Base-by-base conservation (phyloP, 2,888 invertebrate genomes). In the Brassicogethes aeneus region DNA sequence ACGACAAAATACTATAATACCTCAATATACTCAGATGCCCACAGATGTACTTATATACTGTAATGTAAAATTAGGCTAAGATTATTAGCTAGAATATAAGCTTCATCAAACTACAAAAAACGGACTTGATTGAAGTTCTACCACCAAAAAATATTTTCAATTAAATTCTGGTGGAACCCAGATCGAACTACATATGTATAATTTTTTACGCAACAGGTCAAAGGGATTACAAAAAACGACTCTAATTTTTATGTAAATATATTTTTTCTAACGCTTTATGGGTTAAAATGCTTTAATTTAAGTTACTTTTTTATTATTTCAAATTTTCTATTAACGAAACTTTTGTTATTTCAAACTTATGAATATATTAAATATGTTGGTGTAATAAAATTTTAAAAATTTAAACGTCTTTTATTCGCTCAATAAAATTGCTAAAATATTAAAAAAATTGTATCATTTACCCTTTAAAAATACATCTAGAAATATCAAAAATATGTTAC, bases 31-130 rank as follows among this genome's bases (percentile, higher is more conserved):
- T 67, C 66, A 65, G 60, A 60, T 50, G 64, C 60, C 64, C 64
- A 66, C 65, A 68, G 65, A 68, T 69, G 69, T 69, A 69, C 69
- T 69, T 69, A 69, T 69, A 68, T 65, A n/a, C n/a, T 66, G 63
- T 68, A 66, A 65, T 61, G 64, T 67, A 65, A 60, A 7, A 23
- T 54, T 66, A 66, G 64, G 56, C 55, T 62, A 62, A 63, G 59
- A 57, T 56, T 46, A 57, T 43, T 62, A 61, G 60, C 59, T 60
- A 61, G 60, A 59, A 53, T 55, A 55, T 51, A 50, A 53, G 57
- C 56, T 58, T 59, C 5, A 23, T 23, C n/a, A n/a, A n/a, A n/a
- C n/a, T n/a, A 50, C 51, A 15, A 31, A 31, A 23, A 23, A 32
- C 36, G 40, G 36, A 40, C 40, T 43, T 32, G 32, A 13, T 7